Base-by-base conservation (phyloP, 1,140 invertebrate species). In the Odontomachus brunneus region DNA sequence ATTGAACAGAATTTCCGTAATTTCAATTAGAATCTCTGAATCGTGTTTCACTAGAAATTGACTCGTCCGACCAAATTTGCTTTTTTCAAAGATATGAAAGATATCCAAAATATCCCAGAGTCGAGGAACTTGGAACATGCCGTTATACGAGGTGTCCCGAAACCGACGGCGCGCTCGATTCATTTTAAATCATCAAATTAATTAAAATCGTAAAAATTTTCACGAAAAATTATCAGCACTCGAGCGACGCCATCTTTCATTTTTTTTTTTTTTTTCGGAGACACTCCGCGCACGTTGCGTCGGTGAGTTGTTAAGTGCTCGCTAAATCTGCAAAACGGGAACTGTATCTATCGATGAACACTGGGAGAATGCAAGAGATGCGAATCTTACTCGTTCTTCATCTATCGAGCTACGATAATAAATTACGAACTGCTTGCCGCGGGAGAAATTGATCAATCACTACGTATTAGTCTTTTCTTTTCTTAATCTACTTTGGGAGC, bases 51-150 rank as follows among this genome's bases (percentile, higher is more conserved):
- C n/a, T n/a, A n/a, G n/a, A n/a, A n/a, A n/a, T n/a, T n/a, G n/a
- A n/a, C n/a, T n/a, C n/a, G n/a, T n/a, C n/a, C n/a, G n/a, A n/a
- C n/a, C n/a, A n/a, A n/a, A n/a, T n/a, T n/a, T n/a, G n/a, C n/a
- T n/a, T n/a, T n/a, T n/a, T n/a, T n/a, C n/a, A n/a, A n/a, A 44
- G 9, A 11, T 44, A 4, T 11, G 38, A 11, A 44, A 44, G 9
- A 44, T 44, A 44, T 44, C 4, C n/a, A n/a, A n/a, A 11, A 7
- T 78, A 48, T 57, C 71, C n/a, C 65, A 69, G 24, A 53, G 22
- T 71, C 66, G 24, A 69, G 65, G 65, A 57, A 57, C 69, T 51
- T 69, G 33, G 75, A 80, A 80, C 62, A 78, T 80, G 51, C 75
- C 75, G 65, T 29, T 57, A 19, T 80, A 80, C 57, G 75, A 48